Evolutionary conservation across 2,888 invertebrate species (phyloP).

Genomic region (Graphium colonna): DNA sequence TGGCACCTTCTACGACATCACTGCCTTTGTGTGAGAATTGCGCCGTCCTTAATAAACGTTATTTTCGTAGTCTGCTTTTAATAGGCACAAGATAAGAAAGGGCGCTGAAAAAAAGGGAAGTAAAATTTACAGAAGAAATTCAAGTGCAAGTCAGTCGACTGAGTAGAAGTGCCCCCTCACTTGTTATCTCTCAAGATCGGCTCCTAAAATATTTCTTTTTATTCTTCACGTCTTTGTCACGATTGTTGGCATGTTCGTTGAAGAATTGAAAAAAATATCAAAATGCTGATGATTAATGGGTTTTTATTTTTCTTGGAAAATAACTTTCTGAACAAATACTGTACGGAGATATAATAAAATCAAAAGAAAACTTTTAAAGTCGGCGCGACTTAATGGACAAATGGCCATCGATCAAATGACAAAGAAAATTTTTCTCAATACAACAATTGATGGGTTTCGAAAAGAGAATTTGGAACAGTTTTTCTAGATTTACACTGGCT

Average conservation of each 20-base stretch:
- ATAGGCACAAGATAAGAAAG: slow-evolving; percentile 41
- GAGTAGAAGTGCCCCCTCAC: slow-evolving; percentile 3
- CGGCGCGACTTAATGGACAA: slow-evolving; percentile 64
- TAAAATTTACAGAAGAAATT: slow-evolving; percentile 8
- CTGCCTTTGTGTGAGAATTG: slow-evolving; percentile 35
- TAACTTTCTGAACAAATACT: slow-evolving; percentile 33
- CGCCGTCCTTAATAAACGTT: slow-evolving; percentile 48
- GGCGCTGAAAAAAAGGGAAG: slow-evolving; percentile 34
- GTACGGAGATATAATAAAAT: slow-evolving; percentile 47
- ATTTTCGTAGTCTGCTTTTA: slow-evolving; percentile 42
- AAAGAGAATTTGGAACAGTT: slow-evolving; percentile 28
- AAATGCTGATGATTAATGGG: slow-evolving; percentile 50
- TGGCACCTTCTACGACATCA: slow-evolving; percentile 69
- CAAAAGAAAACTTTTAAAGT: slow-evolving; percentile 74
- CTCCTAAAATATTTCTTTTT: slow-evolving; percentile 38
- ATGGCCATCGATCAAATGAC: slow-evolving; percentile 75
- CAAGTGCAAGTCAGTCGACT: slow-evolving; percentile 7
- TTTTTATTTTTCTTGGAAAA: slow-evolving; percentile 49
- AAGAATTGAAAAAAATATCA: slow-evolving; percentile 40
- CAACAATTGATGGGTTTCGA: slow-evolving; percentile 62
- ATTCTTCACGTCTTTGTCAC: slow-evolving; percentile 26
- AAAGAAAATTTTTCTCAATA: slow-evolving; percentile 68
- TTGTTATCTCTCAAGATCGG: slow-evolving; percentile 29
- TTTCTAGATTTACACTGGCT: neutral
- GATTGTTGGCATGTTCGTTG: slow-evolving; percentile 36